These are phyloP conservation scores for Pachydiplax longipennis DNA, from an alignment of 2,888 invertebrate species.

Conservation along the genomic window DNA sequence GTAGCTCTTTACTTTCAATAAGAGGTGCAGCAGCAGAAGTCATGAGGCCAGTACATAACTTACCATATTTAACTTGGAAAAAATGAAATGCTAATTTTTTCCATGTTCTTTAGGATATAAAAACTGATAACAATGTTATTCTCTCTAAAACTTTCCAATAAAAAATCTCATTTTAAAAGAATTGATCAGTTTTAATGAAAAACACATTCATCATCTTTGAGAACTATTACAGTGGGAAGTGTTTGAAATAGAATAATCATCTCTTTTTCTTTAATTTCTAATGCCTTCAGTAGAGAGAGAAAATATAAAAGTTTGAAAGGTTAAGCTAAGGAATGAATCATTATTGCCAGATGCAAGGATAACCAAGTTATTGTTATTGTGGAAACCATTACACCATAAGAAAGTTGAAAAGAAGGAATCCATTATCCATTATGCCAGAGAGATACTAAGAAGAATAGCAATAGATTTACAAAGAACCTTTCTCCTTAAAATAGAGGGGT, in stretches of 20 bases:
- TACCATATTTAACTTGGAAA: background rate
- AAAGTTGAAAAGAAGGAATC: conserved; percentile 1
- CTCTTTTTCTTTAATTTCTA: background rate
- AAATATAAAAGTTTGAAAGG: too few relatives aligned
- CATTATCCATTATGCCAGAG: background rate
- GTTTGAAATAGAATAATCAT: too few relatives aligned
- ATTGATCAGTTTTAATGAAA: background rate
- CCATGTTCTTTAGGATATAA: background rate
- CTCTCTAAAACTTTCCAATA: background rate
- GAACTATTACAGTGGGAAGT: too few relatives aligned
- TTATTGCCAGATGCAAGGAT: background rate
- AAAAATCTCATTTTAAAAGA: background rate
- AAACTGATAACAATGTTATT: background rate
- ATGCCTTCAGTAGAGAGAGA: background rate
- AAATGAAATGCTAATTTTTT: background rate
- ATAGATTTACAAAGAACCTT: background rate
- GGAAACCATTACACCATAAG: conserved; percentile 37
- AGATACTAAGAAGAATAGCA: conserved; percentile 4
- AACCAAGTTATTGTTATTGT: background rate
- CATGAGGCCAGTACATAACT: background rate
- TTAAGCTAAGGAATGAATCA: background rate
- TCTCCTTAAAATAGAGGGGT: background rate
- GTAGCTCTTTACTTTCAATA: background rate
- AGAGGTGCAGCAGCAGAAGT: background rate
- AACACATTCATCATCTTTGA: too few relatives aligned